Conservation (phyloP, 1,140 invertebrate species). For the Samia ricini region DNA sequence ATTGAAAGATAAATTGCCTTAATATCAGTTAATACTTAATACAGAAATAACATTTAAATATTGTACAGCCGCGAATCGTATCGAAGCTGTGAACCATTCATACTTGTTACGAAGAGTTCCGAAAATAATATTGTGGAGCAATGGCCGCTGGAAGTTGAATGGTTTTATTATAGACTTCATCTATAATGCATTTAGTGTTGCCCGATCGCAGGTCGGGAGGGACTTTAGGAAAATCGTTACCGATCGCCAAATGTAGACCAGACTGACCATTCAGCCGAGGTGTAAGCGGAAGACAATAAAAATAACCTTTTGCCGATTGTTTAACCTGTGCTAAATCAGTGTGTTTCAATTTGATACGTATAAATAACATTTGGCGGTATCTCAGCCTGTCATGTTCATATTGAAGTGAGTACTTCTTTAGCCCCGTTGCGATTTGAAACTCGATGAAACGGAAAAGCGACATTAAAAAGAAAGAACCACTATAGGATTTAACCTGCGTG, state of each 20-base stretch:
- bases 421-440: too few relatives aligned
- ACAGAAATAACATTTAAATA: conserved; percentile 24
- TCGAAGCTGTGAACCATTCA: not conserved
- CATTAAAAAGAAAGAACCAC: too few relatives aligned
- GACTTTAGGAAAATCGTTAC: conserved; percentile 65
- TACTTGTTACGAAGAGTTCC: conserved; percentile 10
- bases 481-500: too few relatives aligned
- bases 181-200: conserved; percentile 61
- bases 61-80: conserved; percentile 20
- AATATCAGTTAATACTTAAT: conserved; percentile 14
- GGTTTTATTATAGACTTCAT: conserved; percentile 64
- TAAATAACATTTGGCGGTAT: too few relatives aligned
- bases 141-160: conserved; percentile 48
- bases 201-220: conserved; percentile 43
- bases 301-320: not conserved
- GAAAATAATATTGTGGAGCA: conserved; percentile 53
- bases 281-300: not conserved
- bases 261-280: conserved; percentile 19
- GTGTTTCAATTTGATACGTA: too few relatives aligned
- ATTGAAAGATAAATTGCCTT: conserved; percentile 1
- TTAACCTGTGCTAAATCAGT: not conserved
- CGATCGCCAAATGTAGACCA: conserved; percentile 40
- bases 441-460: too few relatives aligned
- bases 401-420: too few relatives aligned
- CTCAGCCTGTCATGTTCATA: too few relatives aligned